Evolutionary conservation across 2,113 vertebrate genomes (phyloP).

Genomic region (Emydura subglobosa): DNA sequence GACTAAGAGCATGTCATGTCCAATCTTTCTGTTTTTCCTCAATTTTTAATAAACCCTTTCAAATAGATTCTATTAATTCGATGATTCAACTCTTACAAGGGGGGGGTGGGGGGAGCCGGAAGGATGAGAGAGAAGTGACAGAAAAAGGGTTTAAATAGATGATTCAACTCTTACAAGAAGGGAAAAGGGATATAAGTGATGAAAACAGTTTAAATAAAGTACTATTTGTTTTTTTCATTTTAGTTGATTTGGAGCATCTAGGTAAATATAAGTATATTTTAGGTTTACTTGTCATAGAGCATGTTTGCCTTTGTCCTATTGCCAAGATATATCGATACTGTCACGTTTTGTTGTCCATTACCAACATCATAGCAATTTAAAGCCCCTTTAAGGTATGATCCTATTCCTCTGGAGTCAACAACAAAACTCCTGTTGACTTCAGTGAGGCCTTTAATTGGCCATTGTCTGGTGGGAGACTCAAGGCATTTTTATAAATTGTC

Average conservation of each 20-base stretch:
- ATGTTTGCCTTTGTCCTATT: background rate
- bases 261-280: background rate
- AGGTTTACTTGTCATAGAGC: background rate
- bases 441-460: background rate
- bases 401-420: background rate
- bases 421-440: background rate
- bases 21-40: background rate
- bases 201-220: background rate
- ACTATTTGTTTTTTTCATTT: background rate
- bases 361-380: background rate
- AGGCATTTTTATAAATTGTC: background rate
- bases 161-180: background rate
- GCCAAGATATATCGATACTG: background rate
- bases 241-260: background rate
- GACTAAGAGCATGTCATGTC: background rate
- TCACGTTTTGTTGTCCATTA: background rate
- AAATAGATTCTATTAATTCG: background rate
- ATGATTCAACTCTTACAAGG: background rate
- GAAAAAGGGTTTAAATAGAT: background rate
- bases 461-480: background rate
- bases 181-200: background rate
- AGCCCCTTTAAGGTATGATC: background rate
- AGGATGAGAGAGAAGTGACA: background rate
- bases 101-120: background rate
- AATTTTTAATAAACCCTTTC: conserved; percentile 64